These are phyloP conservation scores for Microplitis mediator DNA, from an alignment of 1,140 invertebrate species.

Conservation along the genomic window DNA sequence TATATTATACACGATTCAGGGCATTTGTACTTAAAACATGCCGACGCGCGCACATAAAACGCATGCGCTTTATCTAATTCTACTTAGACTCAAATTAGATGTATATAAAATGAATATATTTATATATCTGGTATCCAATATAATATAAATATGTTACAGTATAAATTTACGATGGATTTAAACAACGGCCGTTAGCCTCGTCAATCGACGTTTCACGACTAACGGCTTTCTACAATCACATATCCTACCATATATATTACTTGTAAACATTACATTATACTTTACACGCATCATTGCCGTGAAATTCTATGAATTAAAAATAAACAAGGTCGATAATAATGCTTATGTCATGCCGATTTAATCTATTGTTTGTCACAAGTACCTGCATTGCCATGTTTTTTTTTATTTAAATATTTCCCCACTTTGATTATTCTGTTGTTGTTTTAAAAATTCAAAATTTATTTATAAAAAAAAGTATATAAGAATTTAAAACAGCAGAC, in stretches of 20 bases:
- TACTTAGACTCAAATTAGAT: slow-evolving; percentile 14
- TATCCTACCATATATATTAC: not conserved
- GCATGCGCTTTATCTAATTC: not conserved
- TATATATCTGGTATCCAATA: not conserved
- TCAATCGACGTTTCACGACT: not conserved
- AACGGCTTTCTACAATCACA: slow-evolving; percentile 6
- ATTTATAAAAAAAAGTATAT: not conserved
- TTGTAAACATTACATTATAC: not conserved
- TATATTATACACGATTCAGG: not conserved
- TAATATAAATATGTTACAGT: not conserved
- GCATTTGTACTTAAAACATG: not conserved
- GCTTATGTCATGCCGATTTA: not conserved
- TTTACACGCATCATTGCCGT: slow-evolving; percentile 4
- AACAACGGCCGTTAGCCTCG: slow-evolving; percentile 12
- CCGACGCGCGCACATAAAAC: not conserved
- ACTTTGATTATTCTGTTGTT: not conserved
- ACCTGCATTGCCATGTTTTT: not conserved
- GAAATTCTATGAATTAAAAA: not conserved
- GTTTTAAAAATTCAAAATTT: not conserved
- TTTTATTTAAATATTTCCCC: not conserved
- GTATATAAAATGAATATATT: not conserved
- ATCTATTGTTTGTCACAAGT: not conserved
- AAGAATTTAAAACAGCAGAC: not conserved
- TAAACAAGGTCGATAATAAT: not conserved
- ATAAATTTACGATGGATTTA: not conserved